Base-by-base conservation (phyloP, 2,888 invertebrate genomes). In the Carabus problematicus region DNA sequence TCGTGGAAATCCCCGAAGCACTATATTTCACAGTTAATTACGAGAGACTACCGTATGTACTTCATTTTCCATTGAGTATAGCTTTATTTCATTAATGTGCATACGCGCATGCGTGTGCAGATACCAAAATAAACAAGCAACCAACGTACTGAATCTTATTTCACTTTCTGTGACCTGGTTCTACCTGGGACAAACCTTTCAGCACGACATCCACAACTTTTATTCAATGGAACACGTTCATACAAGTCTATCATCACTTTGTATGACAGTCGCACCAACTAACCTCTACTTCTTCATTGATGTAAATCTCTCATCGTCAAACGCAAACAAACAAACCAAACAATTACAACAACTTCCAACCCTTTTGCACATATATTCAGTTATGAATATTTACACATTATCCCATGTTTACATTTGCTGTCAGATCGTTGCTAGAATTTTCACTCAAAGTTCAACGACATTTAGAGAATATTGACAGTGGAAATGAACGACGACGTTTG, bases 1-100 rank as follows among this genome's bases (percentile, higher is more conserved):
- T 29, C 40, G 45, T 59, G 42, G 19, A 60, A 60, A 60, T 60
- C 45, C 45, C 43, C 43, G n/a, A 42, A 43, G 18, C 3, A 19
- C 29, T 19, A 60, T 60, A 60, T 45, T 60, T 60, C 60, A 60
- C 43, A 18, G 60, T 19, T 43, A 60, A 60, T 60, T 60, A 29
- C 29, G n/a, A 29, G 29, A 29, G 3, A 29, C 29, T 29, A 6
- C 29, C 29, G 29, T 29, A 29, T 29, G 43, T 45, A 42, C 55
- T 55, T 14, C 52, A 14, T 52, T 6, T 29, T 29, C 29, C 29
- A 29, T 29, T 29, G 29, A 29, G 29, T 29, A 29, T 29, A 2
- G 29, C 29, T 29, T 2, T 29, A 29, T 29, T 29, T 52, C 14
- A 14, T 52, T 16, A 16, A 19, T 4, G n/a, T 47, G 8, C 12